Conservation (phyloP, 64 coral and sea anemone species). For the Orbicella faveolata region DNA sequence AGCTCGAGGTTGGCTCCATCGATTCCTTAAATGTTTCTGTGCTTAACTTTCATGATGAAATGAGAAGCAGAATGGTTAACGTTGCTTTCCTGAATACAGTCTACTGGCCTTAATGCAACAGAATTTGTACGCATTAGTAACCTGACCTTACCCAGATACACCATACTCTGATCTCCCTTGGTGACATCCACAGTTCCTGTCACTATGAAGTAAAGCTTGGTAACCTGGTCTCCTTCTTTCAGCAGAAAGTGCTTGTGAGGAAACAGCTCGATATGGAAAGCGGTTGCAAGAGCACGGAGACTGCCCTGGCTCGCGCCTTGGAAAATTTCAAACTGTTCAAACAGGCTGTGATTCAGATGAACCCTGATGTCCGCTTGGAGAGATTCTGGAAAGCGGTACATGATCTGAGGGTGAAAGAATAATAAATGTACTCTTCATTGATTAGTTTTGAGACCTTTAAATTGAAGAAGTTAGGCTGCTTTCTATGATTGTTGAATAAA, state of each 20-base stretch:
- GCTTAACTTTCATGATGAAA: too few species aligned
- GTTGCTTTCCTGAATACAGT: too few species aligned
- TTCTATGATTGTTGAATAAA: too few species aligned
- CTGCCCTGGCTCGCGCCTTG: conserved; percentile 56
- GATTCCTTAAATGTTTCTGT: too few species aligned
- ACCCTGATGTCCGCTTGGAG: conserved; percentile 87
- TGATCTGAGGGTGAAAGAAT: conserved; percentile 52
- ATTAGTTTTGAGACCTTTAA: too few species aligned
- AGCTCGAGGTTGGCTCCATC: too few species aligned
- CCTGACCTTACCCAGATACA: conserved; percentile 60
- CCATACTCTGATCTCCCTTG: conserved; percentile 42
- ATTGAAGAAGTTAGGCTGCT: too few species aligned
- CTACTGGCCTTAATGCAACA: too few species aligned
- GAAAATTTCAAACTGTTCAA: conserved; percentile 65
- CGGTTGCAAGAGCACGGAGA: conserved; percentile 59
- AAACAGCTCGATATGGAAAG: conserved; percentile 60
- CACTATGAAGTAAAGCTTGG: conserved; percentile 75
- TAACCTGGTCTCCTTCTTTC: conserved; percentile 81
- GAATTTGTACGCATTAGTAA: not conserved
- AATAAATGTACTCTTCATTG: not conserved
- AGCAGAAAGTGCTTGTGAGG: conserved; percentile 68
- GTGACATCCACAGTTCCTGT: conserved; percentile 78
- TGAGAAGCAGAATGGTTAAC: too few species aligned
- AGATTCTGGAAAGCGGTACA: conserved; percentile 78
- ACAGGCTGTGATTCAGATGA: conserved; percentile 59